phyloP scores from a whole-genome alignment of 2,113 vertebrate species.

The Gymnocephalus cernua region DNA sequence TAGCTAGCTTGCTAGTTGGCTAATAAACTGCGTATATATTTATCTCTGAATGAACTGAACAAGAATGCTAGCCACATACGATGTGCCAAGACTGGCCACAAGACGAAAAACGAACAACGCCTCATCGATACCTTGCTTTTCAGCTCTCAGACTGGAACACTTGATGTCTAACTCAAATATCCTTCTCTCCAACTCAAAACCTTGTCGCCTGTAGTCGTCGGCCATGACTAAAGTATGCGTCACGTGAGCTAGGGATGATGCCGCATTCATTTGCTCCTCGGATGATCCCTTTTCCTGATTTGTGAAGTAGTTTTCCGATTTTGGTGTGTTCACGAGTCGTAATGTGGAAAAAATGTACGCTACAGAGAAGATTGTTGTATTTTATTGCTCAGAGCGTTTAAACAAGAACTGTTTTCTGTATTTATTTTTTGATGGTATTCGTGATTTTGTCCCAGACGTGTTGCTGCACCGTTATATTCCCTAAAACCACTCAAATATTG shows the following conservation, averaged over 20 bases:
- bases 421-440: no score
- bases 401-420: no score
- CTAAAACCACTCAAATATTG: no score
- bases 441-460: no score
- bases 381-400: no score
- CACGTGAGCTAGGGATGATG: slow-evolving; percentile 77
- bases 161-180: slow-evolving; percentile 87
- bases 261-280: no score
- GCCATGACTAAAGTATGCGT: slow-evolving; percentile 84
- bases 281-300: no score
- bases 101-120: neutral
- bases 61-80: neutral
- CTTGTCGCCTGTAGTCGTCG: slow-evolving; percentile 87
- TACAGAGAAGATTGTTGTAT: no score
- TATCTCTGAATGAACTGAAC: neutral
- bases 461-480: no score
- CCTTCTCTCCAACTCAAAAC: slow-evolving; percentile 87
- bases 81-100: neutral
- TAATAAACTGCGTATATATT: slow-evolving; percentile 29
- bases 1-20: slow-evolving; percentile 62
- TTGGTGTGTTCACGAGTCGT: no score
- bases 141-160: slow-evolving; percentile 83
- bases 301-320: no score
- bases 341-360: no score
- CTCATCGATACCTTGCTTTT: slow-evolving; percentile 82